Percentiles rank a stretch among this genome's conserved stretches.
These are phyloP conservation scores for Ictidomys tridecemlineatus DNA, from an alignment of 2,113 vertebrate genomes.

Conservation along the genomic window DNA sequence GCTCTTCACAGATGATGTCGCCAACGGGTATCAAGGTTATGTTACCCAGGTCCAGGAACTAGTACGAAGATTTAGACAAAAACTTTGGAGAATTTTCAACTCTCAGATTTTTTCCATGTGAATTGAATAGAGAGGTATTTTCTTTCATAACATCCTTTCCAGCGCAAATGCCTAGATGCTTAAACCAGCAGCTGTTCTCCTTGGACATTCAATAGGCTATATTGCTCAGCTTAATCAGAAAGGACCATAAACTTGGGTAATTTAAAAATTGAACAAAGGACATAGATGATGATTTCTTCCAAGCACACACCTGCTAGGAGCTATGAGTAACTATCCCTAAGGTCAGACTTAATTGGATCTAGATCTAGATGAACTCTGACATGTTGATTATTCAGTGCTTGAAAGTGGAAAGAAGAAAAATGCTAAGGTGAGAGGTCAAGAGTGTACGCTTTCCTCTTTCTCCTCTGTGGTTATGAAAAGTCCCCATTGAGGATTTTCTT, in stretches of 20 bases:
- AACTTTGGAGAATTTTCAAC: background rate
- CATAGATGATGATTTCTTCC: slow-evolving; percentile 52
- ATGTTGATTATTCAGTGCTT: slow-evolving; percentile 66
- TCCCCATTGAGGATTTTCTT: background rate
- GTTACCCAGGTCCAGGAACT: background rate
- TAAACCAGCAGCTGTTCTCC: background rate
- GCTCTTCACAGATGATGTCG: background rate
- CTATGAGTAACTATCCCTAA: slow-evolving; percentile 61
- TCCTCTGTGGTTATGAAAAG: background rate
- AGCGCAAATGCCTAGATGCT: background rate
- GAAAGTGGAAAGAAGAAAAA: slow-evolving; percentile 68
- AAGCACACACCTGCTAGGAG: slow-evolving; percentile 68
- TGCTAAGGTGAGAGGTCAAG: slow-evolving; percentile 59
- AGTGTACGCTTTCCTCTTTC: slow-evolving; percentile 21
- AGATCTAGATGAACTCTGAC: slow-evolving; percentile 75
- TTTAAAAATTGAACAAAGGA: slow-evolving; percentile 70
- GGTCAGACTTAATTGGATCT: slow-evolving; percentile 76
- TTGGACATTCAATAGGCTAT: background rate
- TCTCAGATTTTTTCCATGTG: background rate
- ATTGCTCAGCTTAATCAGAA: background rate
- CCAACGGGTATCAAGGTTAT: background rate
- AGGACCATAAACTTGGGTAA: slow-evolving; percentile 54
- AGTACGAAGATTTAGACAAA: background rate
- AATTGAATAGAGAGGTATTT: background rate
- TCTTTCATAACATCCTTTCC: slow-evolving; percentile 8